phyloP scores from a whole-genome alignment of 1,140 invertebrate genomes.

The Achroia grisella region DNA sequence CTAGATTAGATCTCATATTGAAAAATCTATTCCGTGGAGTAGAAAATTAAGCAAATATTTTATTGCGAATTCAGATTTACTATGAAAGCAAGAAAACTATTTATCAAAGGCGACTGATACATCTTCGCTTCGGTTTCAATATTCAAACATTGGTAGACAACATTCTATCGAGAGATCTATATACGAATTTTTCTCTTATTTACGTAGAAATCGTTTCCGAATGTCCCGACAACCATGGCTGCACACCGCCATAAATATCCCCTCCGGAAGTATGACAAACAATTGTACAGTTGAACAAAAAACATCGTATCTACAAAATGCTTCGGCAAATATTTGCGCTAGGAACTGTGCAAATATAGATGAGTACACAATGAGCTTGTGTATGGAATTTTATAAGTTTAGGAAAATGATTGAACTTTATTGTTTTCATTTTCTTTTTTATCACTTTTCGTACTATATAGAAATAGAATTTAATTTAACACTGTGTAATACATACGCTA shows the following conservation, averaged over 20 bases:
- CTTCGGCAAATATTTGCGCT: constrained; percentile 3
- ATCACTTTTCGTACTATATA: too few relatives aligned
- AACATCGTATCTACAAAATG: constrained; percentile 12
- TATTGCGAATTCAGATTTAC: neutral
- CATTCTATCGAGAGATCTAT: constrained; percentile 6
- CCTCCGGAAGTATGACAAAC: constrained; percentile 33
- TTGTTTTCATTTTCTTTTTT: constrained; percentile 17
- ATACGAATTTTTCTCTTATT: constrained; percentile 21
- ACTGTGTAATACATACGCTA: too few relatives aligned
- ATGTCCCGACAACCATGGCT: constrained; percentile 18
- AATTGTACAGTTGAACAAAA: constrained; percentile 33
- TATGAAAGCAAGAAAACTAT: neutral
- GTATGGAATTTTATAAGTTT: too few relatives aligned
- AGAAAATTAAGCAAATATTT: neutral
- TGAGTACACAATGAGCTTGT: too few relatives aligned
- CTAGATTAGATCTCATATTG: too few relatives aligned
- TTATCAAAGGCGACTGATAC: constrained; percentile 1
- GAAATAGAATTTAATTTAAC: too few relatives aligned
- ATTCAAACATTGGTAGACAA: constrained; percentile 4
- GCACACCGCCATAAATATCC: constrained; percentile 30
- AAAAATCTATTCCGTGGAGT: too few relatives aligned
- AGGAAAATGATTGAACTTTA: constrained; percentile 15
- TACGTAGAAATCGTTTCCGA: constrained; percentile 30
- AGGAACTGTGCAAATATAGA: neutral
- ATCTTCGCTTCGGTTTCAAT: constrained; percentile 4